A percentile compares a stretch with the other conserved stretches of the same genome.
phyloP scores from a whole-genome alignment of 2,113 vertebrate genomes.

The Pachypanchax playfairii region DNA sequence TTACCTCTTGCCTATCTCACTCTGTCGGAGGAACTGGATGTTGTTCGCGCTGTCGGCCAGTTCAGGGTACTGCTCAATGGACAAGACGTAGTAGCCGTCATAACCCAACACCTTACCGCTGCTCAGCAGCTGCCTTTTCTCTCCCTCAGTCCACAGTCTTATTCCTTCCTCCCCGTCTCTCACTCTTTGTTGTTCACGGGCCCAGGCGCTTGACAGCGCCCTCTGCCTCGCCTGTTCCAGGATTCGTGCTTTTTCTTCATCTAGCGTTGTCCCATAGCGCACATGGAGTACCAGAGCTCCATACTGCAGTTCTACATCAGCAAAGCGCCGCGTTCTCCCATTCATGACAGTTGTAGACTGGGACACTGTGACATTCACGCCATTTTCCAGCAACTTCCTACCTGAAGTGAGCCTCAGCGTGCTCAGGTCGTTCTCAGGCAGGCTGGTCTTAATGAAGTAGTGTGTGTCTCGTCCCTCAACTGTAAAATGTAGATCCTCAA shows the following conservation, averaged over 20 bases:
- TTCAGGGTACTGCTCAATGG: slow-evolving; percentile 99
- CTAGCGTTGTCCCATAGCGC: slow-evolving; percentile 94
- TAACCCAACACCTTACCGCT: slow-evolving; percentile 96
- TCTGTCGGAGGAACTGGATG: slow-evolving; percentile 98
- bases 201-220: slow-evolving; percentile 92
- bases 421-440: slow-evolving; percentile 94
- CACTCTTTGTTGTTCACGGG: slow-evolving; percentile 95
- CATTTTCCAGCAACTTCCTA: slow-evolving; percentile 92
- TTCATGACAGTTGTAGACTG: slow-evolving; percentile 97
- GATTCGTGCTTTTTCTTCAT: slow-evolving; percentile 95
- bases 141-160: slow-evolving; percentile 96
- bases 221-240: slow-evolving; percentile 95
- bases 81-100: slow-evolving; percentile 97
- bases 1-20: slow-evolving; percentile 99
- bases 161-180: slow-evolving; percentile 95
- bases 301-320: slow-evolving; percentile 95
- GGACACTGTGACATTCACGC: slow-evolving; percentile 95
- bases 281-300: slow-evolving; percentile 92
- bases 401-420: slow-evolving; percentile 92
- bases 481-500: slow-evolving; percentile 96
- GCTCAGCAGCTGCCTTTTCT: slow-evolving; percentile 97
- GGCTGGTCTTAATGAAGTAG: slow-evolving; percentile 97
- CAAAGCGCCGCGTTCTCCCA: slow-evolving; percentile 93
- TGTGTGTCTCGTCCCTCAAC: slow-evolving; percentile 95
- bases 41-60: slow-evolving; percentile 98